A percentile compares a stretch with the other conserved stretches of the same genome.
Conservation (phyloP, 2,888 invertebrate genomes). For the Aricia artaxerxes region DNA sequence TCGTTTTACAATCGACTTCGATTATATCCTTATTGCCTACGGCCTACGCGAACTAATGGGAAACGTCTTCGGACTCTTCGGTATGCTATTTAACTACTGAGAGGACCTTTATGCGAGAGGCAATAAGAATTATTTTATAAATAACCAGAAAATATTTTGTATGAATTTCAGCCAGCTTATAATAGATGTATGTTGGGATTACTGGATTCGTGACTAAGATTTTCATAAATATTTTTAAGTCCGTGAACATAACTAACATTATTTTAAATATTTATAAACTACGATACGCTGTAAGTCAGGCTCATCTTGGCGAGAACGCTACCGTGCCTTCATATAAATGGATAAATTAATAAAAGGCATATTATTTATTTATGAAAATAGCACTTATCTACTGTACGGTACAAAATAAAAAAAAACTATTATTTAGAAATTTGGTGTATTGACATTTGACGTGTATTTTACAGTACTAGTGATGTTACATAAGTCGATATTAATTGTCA, state of each 20-base stretch:
- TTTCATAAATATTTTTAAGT: not conserved
- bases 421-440: no score
- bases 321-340: no score
- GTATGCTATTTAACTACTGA: not conserved
- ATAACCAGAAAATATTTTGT: no score
- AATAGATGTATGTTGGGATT: not conserved
- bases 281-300: no score
- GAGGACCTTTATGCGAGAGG: not conserved
- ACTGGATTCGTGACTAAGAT: not conserved
- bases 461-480: not conserved
- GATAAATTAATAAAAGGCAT: no score
- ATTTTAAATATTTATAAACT: no score
- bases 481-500: not conserved
- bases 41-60: not conserved
- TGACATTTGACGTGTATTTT: not conserved
- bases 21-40: conserved; percentile 8
- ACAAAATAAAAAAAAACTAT: no score
- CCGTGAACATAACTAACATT: no score
- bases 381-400: no score
- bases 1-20: conserved; percentile 46
- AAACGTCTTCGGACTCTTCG: not conserved
- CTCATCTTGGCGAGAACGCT: no score
- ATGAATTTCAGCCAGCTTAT: not conserved
- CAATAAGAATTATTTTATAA: not conserved
- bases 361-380: no score